Percentiles rank a stretch among this genome's conserved stretches.
phyloP scores from a whole-genome alignment of 1,140 invertebrate genomes.

The Ostrea edulis region DNA sequence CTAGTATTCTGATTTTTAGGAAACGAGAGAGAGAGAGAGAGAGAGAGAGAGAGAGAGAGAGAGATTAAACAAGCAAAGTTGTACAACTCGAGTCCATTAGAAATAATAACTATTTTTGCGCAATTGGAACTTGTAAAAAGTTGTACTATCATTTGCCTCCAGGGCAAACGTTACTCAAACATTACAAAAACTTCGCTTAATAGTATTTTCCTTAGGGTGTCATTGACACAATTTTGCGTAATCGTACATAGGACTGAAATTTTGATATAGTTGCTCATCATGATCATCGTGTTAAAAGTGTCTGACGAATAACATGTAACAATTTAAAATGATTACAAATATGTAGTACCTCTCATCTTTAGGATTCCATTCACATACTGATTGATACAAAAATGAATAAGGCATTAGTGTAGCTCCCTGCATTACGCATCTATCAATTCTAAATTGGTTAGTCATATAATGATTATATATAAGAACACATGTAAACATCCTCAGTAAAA shows the following conservation, averaged over 20 bases:
- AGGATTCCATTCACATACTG: conserved; percentile 27
- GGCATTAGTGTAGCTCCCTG: conserved; percentile 10
- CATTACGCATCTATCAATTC: conserved; percentile 24
- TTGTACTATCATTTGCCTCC: not conserved
- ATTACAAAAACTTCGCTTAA: not conserved
- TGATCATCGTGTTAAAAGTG: not conserved
- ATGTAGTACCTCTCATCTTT: not conserved
- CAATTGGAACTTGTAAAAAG: not conserved
- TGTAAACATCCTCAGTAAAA: not conserved
- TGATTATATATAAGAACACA: not conserved
- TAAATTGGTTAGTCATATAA: conserved; percentile 19
- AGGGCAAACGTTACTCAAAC: not conserved
- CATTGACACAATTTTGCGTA: not conserved
- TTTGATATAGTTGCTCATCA: conserved; percentile 9
- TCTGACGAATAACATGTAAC: conserved; percentile 17
- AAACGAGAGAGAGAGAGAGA: no score
- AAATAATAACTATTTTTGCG: not conserved
- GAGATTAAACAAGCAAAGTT: no score
- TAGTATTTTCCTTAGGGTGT: not conserved
- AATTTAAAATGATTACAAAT: conserved; percentile 35
- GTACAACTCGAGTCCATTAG: no score
- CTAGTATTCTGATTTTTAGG: no score
- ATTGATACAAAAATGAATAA: conserved; percentile 30
- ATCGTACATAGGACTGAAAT: not conserved
- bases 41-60: no score